Base-by-base conservation (phyloP, 2,113 vertebrate species). In the Struthio camelus region DNA sequence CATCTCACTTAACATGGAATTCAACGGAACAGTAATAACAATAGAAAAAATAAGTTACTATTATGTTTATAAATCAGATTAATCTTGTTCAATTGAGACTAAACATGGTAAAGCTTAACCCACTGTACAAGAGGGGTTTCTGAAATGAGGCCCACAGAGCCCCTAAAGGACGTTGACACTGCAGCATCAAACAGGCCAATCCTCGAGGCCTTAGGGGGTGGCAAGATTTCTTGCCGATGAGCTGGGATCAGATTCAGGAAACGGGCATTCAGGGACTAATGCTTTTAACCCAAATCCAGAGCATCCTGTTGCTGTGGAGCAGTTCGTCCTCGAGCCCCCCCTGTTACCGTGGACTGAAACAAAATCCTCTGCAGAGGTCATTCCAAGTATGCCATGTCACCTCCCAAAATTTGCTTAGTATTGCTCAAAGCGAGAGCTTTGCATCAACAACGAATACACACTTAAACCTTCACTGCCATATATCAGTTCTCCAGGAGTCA, bases 221-320 rank as follows among this genome's bases (percentile, higher is more conserved):
- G 32, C 25, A 69, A n/a, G 34, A 58, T 58, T 65, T 90, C 80
- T 89, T 62, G 67, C 38, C 80, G 64, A 80, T 80, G 44, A 70
- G 22, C 25, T 10, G 6, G 30, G 18, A 80, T 14, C 24, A 4
- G 48, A 48, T 56, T 81, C 50, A 75, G 44, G 38, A 89, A 87
- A 78, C 1, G 3, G 50, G 40, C 25, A 75, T 65, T 72, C 24
- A 72, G 38, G 38, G 48, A 72, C 51, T 76, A 34, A 80, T 83
- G 46, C 44, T 80, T 65, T 65, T 85, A 72, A 90, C 36, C 38
- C 54, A n/a, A 80, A 18, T 61, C 38, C 76, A 82, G 25, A 76
- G 40, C 59, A 32, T 54, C 28, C 76, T 46, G 18, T 0, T 0
- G 19, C 67, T 89, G 11, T 28, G 30, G 4, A 0, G 9, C 66